Evolutionary conservation across 2,888 invertebrate species (phyloP).

Genomic region (Arctia plantaginis): DNA sequence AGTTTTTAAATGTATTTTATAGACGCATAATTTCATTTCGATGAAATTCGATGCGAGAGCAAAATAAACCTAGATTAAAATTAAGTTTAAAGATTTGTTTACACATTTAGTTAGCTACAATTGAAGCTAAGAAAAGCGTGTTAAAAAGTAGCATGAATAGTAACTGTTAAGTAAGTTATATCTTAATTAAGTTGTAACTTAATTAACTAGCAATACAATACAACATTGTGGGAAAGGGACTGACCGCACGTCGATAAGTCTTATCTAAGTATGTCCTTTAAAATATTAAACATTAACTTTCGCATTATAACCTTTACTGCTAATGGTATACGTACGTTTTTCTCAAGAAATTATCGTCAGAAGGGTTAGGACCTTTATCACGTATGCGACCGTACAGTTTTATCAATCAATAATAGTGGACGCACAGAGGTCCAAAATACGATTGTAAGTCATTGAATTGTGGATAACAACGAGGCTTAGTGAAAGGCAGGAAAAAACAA

Average conservation of each 20-base stretch:
- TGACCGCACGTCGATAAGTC: slow-evolving; percentile 8
- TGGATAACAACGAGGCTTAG: not conserved
- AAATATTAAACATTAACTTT: not conserved
- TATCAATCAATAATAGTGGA: not conserved
- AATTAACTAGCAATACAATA: not conserved
- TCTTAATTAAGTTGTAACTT: not conserved
- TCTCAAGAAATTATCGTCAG: not conserved
- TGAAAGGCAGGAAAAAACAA: not conserved
- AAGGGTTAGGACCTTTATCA: slow-evolving; percentile 11
- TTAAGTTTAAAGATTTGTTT: not conserved
- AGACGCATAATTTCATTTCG: no score
- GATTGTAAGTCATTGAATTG: not conserved
- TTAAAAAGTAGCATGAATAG: not conserved
- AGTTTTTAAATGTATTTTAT: not conserved
- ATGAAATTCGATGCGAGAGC: no score
- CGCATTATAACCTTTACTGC: not conserved
- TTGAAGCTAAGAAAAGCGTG: not conserved
- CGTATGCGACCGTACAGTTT: not conserved
- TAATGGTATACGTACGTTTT: not conserved
- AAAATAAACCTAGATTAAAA: no score
- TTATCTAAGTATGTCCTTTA: slow-evolving; percentile 31
- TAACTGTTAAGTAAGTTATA: no score
- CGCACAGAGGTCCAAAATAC: not conserved
- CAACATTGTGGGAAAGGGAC: not conserved
- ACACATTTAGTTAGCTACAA: not conserved